These are phyloP conservation scores for Alitta virens DNA, from an alignment of 2,888 invertebrate species.

Conservation along the genomic window DNA sequence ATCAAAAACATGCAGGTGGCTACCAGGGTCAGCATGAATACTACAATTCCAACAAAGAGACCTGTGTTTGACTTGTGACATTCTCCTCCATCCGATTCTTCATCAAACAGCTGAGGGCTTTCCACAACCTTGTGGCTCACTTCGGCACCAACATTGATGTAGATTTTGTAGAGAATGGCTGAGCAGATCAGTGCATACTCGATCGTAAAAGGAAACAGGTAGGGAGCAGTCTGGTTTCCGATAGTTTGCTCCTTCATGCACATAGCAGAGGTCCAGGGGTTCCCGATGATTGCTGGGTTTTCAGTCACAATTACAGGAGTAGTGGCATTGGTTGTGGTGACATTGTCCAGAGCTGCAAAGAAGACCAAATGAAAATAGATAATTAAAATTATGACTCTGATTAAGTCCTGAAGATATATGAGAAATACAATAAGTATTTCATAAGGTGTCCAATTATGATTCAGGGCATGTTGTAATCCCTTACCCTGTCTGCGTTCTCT, in stretches of 20 bases:
- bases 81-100: conserved; percentile 29
- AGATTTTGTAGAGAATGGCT: conserved; percentile 14
- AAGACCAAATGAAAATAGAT: too few species aligned
- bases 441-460: too few species aligned
- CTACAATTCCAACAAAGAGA: conserved; percentile 55
- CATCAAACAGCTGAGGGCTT: not conserved
- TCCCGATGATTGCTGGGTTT: too few species aligned
- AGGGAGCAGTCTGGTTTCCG: conserved; percentile 12
- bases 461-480: not conserved
- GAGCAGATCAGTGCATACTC: conserved; percentile 17
- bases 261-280: not conserved
- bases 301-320: too few species aligned
- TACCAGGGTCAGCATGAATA: conserved; percentile 50
- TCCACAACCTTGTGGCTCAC: not conserved
- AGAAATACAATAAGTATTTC: too few species aligned
- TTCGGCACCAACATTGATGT: not conserved
- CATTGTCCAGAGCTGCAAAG: too few species aligned
- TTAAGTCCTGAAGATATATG: too few species aligned
- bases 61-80: conserved; percentile 58
- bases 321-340: too few species aligned
- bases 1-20: conserved; percentile 50
- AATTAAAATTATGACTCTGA: too few species aligned
- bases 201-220: conserved; percentile 21
- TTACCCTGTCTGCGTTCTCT: not conserved
- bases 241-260: not conserved